These are phyloP conservation scores for Gerris lacustris DNA, from an alignment of 2,888 invertebrate species.

Conservation along the genomic window DNA sequence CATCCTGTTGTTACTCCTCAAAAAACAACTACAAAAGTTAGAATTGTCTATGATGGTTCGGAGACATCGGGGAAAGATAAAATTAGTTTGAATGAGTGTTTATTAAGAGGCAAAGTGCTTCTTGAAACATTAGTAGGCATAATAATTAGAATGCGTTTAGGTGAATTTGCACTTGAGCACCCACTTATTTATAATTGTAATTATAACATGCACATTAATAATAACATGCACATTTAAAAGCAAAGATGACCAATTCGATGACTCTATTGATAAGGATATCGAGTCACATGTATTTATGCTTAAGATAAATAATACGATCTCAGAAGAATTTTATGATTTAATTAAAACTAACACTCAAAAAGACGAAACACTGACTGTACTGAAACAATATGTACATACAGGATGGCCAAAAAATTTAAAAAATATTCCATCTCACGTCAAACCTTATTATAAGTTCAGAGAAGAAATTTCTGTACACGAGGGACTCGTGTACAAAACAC, in stretches of 20 bases:
- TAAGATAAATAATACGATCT: constrained; percentile 24
- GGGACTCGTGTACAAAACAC: constrained; percentile 2
- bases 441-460: constrained; percentile 19
- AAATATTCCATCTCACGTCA: constrained; percentile 21
- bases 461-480: constrained; percentile 15
- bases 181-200: too few species aligned
- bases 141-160: too few species aligned
- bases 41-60: too few species aligned
- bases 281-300: constrained; percentile 23
- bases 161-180: too few species aligned
- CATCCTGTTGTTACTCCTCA: too few species aligned
- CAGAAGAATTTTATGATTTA: constrained; percentile 21
- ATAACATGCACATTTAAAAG: constrained; percentile 28
- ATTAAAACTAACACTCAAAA: constrained; percentile 16
- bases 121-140: too few species aligned
- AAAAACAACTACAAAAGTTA: too few species aligned
- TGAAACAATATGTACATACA: constrained; percentile 14
- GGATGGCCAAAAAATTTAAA: constrained; percentile 18
- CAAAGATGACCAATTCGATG: constrained; percentile 15
- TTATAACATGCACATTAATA: neutral
- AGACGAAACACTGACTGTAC: neutral
- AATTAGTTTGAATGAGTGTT: too few species aligned
- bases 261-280: constrained; percentile 21
- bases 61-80: too few species aligned
- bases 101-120: too few species aligned